A percentile compares a stretch with the other conserved stretches of the same genome.
Conservation (phyloP, 2,113 vertebrate genomes). For the Rhodinocichla rosea region DNA sequence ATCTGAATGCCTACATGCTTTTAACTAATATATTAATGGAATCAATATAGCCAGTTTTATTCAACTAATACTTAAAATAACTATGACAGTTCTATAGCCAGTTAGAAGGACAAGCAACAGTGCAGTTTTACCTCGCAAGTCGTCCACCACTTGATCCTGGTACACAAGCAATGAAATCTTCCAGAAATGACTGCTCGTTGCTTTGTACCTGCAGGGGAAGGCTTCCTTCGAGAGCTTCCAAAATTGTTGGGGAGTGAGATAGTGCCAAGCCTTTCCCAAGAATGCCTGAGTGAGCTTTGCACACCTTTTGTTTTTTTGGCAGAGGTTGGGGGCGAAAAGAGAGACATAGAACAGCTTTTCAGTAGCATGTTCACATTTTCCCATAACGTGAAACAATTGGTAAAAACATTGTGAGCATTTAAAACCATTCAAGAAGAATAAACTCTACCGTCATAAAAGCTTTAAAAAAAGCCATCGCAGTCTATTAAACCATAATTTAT, state of each 20-base stretch:
- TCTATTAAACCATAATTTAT: not conserved
- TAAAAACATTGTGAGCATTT: not conserved
- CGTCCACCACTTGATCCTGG: constrained; percentile 94
- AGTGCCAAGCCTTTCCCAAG: constrained; percentile 95
- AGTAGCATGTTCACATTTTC: not conserved
- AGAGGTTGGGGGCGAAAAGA: not conserved
- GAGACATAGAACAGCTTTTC: not conserved
- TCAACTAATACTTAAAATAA: not conserved
- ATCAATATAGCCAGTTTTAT: not conserved
- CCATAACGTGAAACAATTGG: not conserved
- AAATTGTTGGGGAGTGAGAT: constrained; percentile 94
- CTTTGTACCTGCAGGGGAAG: constrained; percentile 95
- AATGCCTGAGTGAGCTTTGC: constrained; percentile 94
- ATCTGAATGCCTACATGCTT: not conserved
- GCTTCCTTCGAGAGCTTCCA: constrained; percentile 95
- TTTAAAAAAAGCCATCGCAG: not conserved
- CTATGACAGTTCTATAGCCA: not conserved
- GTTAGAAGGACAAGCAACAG: not conserved
- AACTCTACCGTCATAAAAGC: not conserved
- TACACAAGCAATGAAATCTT: constrained; percentile 97
- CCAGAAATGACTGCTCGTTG: constrained; percentile 97
- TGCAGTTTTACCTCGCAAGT: constrained; percentile 83
- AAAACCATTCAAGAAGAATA: not conserved
- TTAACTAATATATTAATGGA: not conserved
- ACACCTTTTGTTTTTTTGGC: constrained; percentile 76